A percentile compares a stretch with the other conserved stretches of the same genome.
Evolutionary conservation across 2,888 invertebrate species (phyloP).

Genomic region (Eurytoma adleriae): DNA sequence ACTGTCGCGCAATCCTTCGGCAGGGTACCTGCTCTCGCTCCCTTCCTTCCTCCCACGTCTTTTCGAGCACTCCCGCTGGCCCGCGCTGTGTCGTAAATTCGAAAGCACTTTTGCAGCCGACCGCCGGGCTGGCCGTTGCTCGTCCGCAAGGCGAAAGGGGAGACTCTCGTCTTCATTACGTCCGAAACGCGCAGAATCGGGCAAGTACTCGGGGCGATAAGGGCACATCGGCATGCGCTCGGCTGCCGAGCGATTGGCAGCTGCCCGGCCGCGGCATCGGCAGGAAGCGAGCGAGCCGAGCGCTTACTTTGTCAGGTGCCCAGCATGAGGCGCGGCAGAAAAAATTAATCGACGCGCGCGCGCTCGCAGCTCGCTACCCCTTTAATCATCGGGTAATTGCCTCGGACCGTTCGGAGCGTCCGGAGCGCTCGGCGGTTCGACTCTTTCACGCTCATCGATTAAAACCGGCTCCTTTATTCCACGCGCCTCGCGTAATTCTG

Average conservation of each 20-base stretch:
- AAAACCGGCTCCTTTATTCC: constrained; percentile 45
- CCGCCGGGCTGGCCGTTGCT: too few relatives aligned
- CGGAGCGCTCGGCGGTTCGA: background rate
- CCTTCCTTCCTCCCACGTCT: background rate
- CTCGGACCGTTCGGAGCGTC: constrained; percentile 16
- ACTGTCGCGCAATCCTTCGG: constrained; percentile 70
- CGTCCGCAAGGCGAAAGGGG: too few relatives aligned
- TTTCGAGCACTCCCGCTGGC: background rate
- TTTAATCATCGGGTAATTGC: constrained; percentile 54
- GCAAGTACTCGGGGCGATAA: constrained; percentile 68
- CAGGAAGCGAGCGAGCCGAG: background rate
- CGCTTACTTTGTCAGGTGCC: constrained; percentile 15
- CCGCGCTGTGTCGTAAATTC: constrained; percentile 15
- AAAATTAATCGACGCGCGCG: constrained; percentile 42
- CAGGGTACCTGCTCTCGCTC: background rate
- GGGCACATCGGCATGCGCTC: constrained; percentile 63
- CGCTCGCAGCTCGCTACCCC: constrained; percentile 17
- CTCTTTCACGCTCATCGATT: constrained; percentile 51
- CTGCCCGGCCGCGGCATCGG: constrained; percentile 18
- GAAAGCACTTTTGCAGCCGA: background rate
- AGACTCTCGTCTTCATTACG: constrained; percentile 71
- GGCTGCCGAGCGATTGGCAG: constrained; percentile 63
- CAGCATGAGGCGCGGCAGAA: constrained; percentile 40
- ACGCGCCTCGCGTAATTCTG: constrained; percentile 14
- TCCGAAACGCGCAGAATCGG: constrained; percentile 70